These are phyloP conservation scores for Daktulosphaira vitifoliae DNA, from an alignment of 1,140 invertebrate species.

Conservation along the genomic window DNA sequence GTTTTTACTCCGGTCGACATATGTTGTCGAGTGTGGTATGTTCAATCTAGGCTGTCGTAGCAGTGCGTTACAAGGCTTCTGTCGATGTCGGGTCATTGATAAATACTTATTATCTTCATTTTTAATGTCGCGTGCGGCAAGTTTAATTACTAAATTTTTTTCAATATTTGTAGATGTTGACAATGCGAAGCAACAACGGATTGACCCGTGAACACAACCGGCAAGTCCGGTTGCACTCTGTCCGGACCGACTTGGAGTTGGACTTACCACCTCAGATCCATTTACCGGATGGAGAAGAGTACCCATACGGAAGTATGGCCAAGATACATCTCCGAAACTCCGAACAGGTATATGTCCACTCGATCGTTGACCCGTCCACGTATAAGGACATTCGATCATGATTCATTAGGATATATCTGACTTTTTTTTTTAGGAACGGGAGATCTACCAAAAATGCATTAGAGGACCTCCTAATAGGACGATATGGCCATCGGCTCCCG, in stretches of 20 bases:
- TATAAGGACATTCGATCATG: not conserved
- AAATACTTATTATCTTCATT: too few species aligned
- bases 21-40: too few species aligned
- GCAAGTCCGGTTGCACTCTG: slow-evolving; percentile 50
- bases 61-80: not conserved
- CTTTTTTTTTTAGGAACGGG: slow-evolving; percentile 49
- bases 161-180: slow-evolving; percentile 51
- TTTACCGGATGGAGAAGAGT: slow-evolving; percentile 61
- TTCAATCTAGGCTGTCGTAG: not conserved
- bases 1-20: not conserved
- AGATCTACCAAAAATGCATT: slow-evolving; percentile 60
- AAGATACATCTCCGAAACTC: slow-evolving; percentile 54
- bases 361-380: not conserved
- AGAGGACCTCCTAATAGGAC: slow-evolving; percentile 62
- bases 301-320: slow-evolving; percentile 52
- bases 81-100: too few species aligned
- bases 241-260: slow-evolving; percentile 54
- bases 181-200: slow-evolving; percentile 50
- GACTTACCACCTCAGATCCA: slow-evolving; percentile 58
- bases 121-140: too few species aligned
- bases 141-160: too few species aligned
- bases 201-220: slow-evolving; percentile 45
- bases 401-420: not conserved
- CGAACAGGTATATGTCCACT: slow-evolving; percentile 48
- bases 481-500: slow-evolving; percentile 42